phyloP scores from a whole-genome alignment of 2,888 invertebrate species.

The Macropis europaea region DNA sequence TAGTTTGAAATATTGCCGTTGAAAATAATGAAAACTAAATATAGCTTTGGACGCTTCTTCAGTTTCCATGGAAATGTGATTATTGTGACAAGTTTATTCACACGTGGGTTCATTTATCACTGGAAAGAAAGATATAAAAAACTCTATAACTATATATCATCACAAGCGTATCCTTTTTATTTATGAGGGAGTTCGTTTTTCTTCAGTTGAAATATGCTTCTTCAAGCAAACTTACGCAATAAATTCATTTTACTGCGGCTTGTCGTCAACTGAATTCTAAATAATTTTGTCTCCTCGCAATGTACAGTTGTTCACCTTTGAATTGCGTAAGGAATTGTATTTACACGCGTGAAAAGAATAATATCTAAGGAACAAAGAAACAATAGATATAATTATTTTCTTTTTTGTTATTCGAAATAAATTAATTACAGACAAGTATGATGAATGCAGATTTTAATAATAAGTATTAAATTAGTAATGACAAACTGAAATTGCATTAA shows the following conservation, averaged over 20 bases:
- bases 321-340: too few relatives aligned
- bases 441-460: too few relatives aligned
- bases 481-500: too few relatives aligned
- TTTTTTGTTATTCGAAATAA: too few relatives aligned
- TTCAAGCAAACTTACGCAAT: background rate
- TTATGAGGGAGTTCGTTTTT: background rate
- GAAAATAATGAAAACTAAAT: background rate
- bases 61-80: constrained; percentile 1
- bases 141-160: constrained; percentile 10
- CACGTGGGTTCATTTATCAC: constrained; percentile 23
- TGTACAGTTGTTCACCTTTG: too few relatives aligned
- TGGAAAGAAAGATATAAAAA: background rate
- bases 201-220: background rate
- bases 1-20: too few relatives aligned
- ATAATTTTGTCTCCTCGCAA: background rate
- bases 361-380: too few relatives aligned
- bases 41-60: background rate
- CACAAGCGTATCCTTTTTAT: background rate
- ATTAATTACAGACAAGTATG: too few relatives aligned
- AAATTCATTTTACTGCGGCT: too few relatives aligned
- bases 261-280: background rate
- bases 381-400: too few relatives aligned
- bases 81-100: background rate
- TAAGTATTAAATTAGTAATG: too few relatives aligned
- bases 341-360: too few relatives aligned